These are phyloP conservation scores for Genyomyrus donnyi DNA, from an alignment of 2,113 vertebrate species.

Conservation along the genomic window DNA sequence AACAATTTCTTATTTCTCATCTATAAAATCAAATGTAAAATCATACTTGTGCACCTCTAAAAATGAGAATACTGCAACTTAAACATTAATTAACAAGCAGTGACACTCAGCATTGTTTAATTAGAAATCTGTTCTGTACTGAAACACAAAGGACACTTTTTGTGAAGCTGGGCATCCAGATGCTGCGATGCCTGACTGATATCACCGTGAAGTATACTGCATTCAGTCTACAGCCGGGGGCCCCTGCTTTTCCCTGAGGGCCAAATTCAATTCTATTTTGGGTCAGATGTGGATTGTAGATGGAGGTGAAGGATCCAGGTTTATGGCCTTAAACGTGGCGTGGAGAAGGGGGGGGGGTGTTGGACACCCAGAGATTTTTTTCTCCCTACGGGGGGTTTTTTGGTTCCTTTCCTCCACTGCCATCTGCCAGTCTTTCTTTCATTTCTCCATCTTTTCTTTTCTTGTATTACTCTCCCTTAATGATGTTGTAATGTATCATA, in stretches of 20 bases:
- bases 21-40: not conserved
- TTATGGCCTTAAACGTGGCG: not conserved
- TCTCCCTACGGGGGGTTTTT: no score
- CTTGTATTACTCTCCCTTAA: not conserved
- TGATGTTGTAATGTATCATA: not conserved
- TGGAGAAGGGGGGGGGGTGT: no score
- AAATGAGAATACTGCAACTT: not conserved
- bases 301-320: not conserved
- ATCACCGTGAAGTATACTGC: not conserved
- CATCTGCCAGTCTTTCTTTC: no score
- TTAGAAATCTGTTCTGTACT: not conserved
- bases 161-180: not conserved
- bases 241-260: not conserved
- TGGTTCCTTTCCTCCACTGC: no score
- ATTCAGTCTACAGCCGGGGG: not conserved
- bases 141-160: not conserved
- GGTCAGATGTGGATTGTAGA: not conserved
- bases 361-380: no score
- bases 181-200: not conserved
- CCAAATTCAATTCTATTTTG: not conserved
- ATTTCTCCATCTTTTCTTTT: no score
- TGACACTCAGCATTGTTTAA: not conserved
- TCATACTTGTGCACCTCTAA: not conserved
- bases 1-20: not conserved
- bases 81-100: not conserved